Conservation (phyloP, 2,113 vertebrate species). For the Fukomys damarensis region DNA sequence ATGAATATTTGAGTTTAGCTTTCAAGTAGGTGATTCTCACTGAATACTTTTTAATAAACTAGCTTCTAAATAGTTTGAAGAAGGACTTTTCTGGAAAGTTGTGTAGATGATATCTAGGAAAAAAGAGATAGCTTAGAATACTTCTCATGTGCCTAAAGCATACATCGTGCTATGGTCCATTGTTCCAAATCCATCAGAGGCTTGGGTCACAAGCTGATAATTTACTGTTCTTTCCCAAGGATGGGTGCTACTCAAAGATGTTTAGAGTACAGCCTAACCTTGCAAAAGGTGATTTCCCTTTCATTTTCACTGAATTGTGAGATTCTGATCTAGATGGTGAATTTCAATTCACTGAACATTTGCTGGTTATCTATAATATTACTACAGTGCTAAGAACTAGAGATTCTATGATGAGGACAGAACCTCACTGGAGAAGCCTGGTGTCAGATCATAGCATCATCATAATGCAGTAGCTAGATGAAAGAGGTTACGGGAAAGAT, state of each 20-base stretch:
- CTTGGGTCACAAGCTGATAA: background rate
- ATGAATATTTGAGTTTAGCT: slow-evolving; percentile 5
- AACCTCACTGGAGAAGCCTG: background rate
- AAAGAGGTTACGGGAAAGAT: background rate
- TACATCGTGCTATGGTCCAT: background rate
- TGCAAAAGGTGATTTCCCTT: background rate
- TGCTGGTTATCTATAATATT: background rate
- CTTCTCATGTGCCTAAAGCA: background rate
- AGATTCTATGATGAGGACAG: background rate
- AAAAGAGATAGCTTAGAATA: background rate
- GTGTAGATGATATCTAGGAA: background rate
- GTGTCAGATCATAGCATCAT: background rate
- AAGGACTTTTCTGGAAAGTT: background rate
- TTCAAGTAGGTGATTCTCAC: background rate
- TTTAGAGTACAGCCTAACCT: background rate
- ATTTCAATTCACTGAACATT: background rate
- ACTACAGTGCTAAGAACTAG: background rate
- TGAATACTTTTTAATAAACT: background rate
- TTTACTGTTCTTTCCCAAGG: background rate
- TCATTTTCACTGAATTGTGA: slow-evolving; percentile 12
- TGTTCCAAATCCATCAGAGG: background rate
- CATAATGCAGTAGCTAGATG: background rate
- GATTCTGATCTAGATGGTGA: background rate
- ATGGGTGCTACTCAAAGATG: background rate
- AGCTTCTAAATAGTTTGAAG: slow-evolving; percentile 33